These are phyloP conservation scores for Babyrousa celebensis DNA, from an alignment of 2,797 vertebrate species.

Conservation along the genomic window DNA sequence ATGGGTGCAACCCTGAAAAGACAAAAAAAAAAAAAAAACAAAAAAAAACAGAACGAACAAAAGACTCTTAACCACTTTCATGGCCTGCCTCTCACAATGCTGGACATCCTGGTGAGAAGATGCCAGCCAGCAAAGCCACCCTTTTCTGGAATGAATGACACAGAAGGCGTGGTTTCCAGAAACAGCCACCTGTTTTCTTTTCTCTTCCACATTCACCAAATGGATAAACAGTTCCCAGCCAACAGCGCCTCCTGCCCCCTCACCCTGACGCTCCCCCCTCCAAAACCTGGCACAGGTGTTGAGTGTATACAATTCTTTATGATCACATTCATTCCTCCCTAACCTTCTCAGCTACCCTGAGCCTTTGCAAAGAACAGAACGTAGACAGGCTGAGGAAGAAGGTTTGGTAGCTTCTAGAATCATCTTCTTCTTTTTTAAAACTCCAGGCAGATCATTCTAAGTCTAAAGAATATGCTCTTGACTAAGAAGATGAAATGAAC, in stretches of 20 bases:
- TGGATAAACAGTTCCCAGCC: slow-evolving; percentile 57
- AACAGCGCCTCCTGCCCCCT: background rate
- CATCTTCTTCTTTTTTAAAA: background rate
- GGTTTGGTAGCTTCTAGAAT: background rate
- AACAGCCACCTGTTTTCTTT: slow-evolving; percentile 78
- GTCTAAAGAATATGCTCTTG: background rate
- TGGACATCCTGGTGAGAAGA: background rate
- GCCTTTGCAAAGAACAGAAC: slow-evolving; percentile 26
- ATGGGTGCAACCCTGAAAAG: too few species aligned
- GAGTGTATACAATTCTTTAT: background rate
- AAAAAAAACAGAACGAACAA: slow-evolving; percentile 13
- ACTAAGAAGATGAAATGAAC: background rate
- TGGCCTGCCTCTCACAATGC: background rate
- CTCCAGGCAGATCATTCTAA: background rate
- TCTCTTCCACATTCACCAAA: slow-evolving; percentile 58
- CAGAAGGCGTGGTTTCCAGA: slow-evolving; percentile 81
- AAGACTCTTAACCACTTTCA: background rate
- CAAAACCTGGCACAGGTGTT: slow-evolving; percentile 20
- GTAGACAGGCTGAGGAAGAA: background rate
- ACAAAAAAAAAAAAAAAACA: background rate
- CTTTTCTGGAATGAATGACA: slow-evolving; percentile 62
- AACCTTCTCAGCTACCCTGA: background rate
- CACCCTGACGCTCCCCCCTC: slow-evolving; percentile 30
- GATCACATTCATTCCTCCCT: background rate
- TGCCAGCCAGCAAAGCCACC: background rate